A percentile compares a stretch with the other conserved stretches of the same genome.
Evolutionary conservation across 2,113 vertebrate genomes (phyloP).

Genomic region (Pogonocichla stellata): DNA sequence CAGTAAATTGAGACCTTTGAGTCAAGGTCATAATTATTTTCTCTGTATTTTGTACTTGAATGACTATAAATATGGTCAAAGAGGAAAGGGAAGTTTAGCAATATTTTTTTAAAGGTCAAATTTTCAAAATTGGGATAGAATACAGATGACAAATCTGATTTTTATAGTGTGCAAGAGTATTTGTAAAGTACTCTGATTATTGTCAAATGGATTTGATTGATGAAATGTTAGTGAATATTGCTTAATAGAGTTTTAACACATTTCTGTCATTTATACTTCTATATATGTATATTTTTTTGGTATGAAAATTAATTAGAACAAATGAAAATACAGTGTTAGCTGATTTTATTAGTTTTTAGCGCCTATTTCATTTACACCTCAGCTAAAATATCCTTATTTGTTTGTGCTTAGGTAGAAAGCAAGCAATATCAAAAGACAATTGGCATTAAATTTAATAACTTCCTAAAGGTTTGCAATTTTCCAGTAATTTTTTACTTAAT

Average conservation of each 20-base stretch:
- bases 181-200: not conserved
- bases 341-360: not conserved
- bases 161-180: not conserved
- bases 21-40: conserved; percentile 77
- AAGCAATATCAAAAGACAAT: not conserved
- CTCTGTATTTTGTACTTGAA: not conserved
- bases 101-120: not conserved
- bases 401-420: not conserved
- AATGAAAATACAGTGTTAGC: not conserved
- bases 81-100: not conserved
- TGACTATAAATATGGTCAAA: not conserved
- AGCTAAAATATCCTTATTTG: not conserved
- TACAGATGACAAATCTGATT: not conserved
- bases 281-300: not conserved
- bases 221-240: not conserved
- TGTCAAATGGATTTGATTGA: not conserved
- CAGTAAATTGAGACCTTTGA: conserved; percentile 82
- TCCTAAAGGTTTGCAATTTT: not conserved
- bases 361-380: not conserved
- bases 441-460: not conserved
- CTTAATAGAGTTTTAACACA: not conserved
- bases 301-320: not conserved
- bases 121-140: not conserved
- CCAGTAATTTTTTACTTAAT: not conserved
- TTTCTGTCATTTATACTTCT: not conserved